These are phyloP conservation scores for Triplophysa tibetana DNA, from an alignment of 2,113 vertebrate genomes.

Conservation along the genomic window DNA sequence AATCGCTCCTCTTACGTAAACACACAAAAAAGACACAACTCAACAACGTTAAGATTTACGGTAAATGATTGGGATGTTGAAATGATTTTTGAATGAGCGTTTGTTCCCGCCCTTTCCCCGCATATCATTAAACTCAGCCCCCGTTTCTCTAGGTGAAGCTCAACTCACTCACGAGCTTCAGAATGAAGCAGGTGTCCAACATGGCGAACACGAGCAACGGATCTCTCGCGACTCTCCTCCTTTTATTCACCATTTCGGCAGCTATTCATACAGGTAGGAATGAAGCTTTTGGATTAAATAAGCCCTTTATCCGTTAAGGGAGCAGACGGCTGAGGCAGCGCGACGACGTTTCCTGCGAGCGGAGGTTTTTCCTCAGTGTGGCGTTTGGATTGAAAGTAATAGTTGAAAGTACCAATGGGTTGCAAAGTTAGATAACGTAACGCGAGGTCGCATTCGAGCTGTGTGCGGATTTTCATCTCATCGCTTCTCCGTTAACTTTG, in stretches of 20 bases:
- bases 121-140: conserved; percentile 74
- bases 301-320: background rate
- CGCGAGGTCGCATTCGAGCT: background rate
- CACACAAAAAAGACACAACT: background rate
- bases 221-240: conserved; percentile 80
- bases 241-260: conserved; percentile 78
- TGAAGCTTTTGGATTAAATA: background rate
- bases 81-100: conserved; percentile 52
- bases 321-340: background rate
- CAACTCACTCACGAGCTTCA: conserved; percentile 69
- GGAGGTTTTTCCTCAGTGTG: background rate
- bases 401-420: conserved; percentile 3
- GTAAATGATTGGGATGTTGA: background rate
- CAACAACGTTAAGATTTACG: background rate
- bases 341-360: background rate
- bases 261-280: conserved; percentile 84
- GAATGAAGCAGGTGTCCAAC: conserved; percentile 93
- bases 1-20: background rate
- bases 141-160: conserved; percentile 74
- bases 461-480: background rate
- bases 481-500: conserved; percentile 19
- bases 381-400: conserved; percentile 8
- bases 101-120: conserved; percentile 61
- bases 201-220: conserved; percentile 85
- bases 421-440: conserved; percentile 14